Evolutionary conservation across 2,113 vertebrate species (phyloP), one percentile per base, ranked within the genome.

Genomic region (Leptosomus discolor): DNA sequence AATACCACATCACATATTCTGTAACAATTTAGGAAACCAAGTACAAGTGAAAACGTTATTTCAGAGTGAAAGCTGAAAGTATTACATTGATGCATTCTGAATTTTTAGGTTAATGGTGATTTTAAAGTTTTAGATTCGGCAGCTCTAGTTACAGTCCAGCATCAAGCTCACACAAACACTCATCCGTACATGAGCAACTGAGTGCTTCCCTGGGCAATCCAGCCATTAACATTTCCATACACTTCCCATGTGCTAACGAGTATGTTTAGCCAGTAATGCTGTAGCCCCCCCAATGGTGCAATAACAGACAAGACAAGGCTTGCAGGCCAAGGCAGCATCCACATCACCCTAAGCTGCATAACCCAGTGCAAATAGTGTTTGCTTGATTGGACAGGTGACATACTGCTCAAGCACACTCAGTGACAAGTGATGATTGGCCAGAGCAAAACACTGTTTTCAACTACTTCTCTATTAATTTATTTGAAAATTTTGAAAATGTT

Each of bases 401-500:
- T 12, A 43, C 12, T 29, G 63, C 56, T 80, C 26, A 48, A 43
- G 41, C 27, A 32, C 70, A 12, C 45, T 18, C 45, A 13, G 39
- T 54, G 18, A 60, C 0, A 0, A 89, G 26, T 8, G 27, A 68
- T n/a, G 29, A 39, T 0, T 51, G 48, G 24, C 13, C 16, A 70
- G 24, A 50, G 7, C 16, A 75, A 71, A 58, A 63, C 6, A 29
- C 3, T 39, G 11, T 11, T 54, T 82, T 32, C 5, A 39, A 26
- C 67, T 27, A 29, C 50, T 61, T n/a, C 29, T 39, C 27, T 51
- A 21, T 21, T 2, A 16, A 30, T 75, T 39, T 70, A 5, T 76
- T 88, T 5, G 11, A 58, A 12, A 56, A 70, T 39, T 73, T 74
- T n/a, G 24, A 56, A 86, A 81, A 37, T 7, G 5, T 21, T 61